These are phyloP conservation scores for Hyles lineata DNA, from an alignment of 2,888 invertebrate species.

Conservation along the genomic window DNA sequence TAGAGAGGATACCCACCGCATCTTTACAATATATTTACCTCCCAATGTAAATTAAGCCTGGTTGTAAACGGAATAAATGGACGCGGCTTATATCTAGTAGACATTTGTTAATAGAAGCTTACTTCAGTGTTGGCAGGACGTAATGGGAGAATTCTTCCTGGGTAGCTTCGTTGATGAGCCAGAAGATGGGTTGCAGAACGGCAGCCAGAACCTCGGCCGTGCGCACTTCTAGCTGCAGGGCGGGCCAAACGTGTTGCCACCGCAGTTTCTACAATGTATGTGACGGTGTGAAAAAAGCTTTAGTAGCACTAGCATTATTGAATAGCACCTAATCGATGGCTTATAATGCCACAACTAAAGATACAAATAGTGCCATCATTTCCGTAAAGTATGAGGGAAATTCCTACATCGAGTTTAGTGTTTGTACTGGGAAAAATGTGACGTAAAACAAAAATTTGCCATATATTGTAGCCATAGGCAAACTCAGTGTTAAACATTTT, in stretches of 20 bases:
- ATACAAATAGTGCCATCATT: too few relatives aligned
- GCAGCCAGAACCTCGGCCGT: constrained; percentile 94
- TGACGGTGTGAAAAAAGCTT: not conserved
- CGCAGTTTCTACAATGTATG: constrained; percentile 92
- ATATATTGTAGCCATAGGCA: too few relatives aligned
- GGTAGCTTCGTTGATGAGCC: constrained; percentile 91
- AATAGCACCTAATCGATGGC: too few relatives aligned
- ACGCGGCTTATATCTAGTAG: not conserved
- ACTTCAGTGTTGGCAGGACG: constrained; percentile 94
- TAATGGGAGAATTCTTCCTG: constrained; percentile 91
- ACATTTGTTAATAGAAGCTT: constrained; percentile 54
- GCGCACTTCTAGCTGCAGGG: constrained; percentile 93
- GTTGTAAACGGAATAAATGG: not conserved
- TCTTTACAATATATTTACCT: not conserved
- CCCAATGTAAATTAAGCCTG: too few relatives aligned
- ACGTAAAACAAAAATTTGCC: too few relatives aligned
- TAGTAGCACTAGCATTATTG: not conserved
- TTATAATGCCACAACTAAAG: too few relatives aligned
- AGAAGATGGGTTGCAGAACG: constrained; percentile 92
- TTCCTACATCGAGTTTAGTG: too few relatives aligned
- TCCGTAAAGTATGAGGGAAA: too few relatives aligned
- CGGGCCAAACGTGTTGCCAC: constrained; percentile 97
- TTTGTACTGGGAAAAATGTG: too few relatives aligned
- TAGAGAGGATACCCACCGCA: too few relatives aligned
- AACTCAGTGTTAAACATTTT: too few relatives aligned